These are phyloP conservation scores for Scaptomyza hsui DNA, from an alignment of 1,140 invertebrate genomes.

Conservation along the genomic window DNA sequence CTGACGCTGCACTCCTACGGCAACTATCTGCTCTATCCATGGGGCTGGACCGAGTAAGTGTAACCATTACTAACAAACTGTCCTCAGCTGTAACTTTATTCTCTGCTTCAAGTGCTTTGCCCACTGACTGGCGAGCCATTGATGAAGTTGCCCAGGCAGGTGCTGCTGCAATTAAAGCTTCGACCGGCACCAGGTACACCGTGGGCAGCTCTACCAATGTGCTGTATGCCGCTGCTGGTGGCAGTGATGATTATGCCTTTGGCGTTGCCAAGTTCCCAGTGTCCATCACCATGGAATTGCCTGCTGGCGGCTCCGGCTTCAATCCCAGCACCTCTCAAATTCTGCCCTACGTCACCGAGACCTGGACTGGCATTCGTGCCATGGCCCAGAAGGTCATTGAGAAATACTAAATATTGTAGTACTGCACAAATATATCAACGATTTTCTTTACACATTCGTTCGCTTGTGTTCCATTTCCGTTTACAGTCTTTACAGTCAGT, in stretches of 20 bases:
- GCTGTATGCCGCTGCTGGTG: conserved; percentile 85
- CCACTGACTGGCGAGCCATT: conserved; percentile 70
- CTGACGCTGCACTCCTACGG: conserved; percentile 89
- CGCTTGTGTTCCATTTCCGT: conserved; percentile 3
- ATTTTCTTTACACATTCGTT: conserved; percentile 1
- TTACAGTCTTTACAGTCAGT: not conserved
- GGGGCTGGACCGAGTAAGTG: conserved; percentile 87
- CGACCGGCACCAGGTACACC: conserved; percentile 85
- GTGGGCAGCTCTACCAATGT: conserved; percentile 88
- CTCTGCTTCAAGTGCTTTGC: conserved; percentile 52
- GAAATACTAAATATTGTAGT: conserved; percentile 61
- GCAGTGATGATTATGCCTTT: conserved; percentile 88
- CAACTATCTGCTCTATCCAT: conserved; percentile 89
- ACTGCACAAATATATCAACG: conserved; percentile 21
- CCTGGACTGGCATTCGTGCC: conserved; percentile 88
- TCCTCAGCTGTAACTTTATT: not conserved
- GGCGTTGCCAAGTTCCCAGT: conserved; percentile 86
- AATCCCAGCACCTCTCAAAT: conserved; percentile 88
- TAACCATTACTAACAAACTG: conserved; percentile 46
- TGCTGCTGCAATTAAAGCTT: conserved; percentile 83
- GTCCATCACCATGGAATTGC: conserved; percentile 89
- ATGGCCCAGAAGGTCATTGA: conserved; percentile 71
- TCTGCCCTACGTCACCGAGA: conserved; percentile 87
- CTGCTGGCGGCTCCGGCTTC: conserved; percentile 88
- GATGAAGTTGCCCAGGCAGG: conserved; percentile 84